These are phyloP conservation scores for Hoplodrina ambigua DNA, from an alignment of 2,888 invertebrate genomes.

Conservation along the genomic window DNA sequence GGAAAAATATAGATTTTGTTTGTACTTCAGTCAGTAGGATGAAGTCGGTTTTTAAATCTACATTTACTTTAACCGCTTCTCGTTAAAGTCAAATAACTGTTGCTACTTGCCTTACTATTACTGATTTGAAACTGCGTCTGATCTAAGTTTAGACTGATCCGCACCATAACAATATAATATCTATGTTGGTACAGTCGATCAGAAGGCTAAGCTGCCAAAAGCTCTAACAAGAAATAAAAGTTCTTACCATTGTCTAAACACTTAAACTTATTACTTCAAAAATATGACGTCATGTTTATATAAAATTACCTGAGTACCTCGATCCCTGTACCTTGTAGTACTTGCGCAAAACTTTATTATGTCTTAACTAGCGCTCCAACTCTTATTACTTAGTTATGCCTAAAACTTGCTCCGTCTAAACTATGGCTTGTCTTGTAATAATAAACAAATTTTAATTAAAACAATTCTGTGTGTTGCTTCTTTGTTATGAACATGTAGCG, in stretches of 20 bases:
- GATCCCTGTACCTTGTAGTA: slow-evolving; percentile 49
- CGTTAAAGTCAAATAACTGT: background rate
- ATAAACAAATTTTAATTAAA: slow-evolving; percentile 63
- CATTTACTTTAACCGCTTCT: too few species aligned
- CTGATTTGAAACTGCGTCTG: background rate
- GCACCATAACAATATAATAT: too few species aligned
- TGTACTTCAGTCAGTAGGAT: background rate
- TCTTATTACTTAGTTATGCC: slow-evolving; percentile 73
- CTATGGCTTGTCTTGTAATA: slow-evolving; percentile 59
- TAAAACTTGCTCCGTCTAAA: slow-evolving; percentile 68
- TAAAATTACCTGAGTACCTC: slow-evolving; percentile 18
- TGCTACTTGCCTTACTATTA: background rate
- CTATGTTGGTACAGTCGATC: too few species aligned
- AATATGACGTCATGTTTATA: slow-evolving; percentile 7
- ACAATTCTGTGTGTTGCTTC: slow-evolving; percentile 34
- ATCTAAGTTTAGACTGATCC: too few species aligned
- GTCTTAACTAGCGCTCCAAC: slow-evolving; percentile 68
- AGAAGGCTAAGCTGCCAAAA: background rate
- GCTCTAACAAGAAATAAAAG: background rate
- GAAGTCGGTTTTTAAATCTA: too few species aligned
- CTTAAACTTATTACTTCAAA: background rate
- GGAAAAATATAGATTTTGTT: background rate
- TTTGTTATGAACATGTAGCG: slow-evolving; percentile 15
- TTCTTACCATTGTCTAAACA: background rate
- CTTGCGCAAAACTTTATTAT: slow-evolving; percentile 67